These are phyloP conservation scores for Diploscapter pachys DNA, from an alignment of 1,140 invertebrate species.

Conservation along the genomic window DNA sequence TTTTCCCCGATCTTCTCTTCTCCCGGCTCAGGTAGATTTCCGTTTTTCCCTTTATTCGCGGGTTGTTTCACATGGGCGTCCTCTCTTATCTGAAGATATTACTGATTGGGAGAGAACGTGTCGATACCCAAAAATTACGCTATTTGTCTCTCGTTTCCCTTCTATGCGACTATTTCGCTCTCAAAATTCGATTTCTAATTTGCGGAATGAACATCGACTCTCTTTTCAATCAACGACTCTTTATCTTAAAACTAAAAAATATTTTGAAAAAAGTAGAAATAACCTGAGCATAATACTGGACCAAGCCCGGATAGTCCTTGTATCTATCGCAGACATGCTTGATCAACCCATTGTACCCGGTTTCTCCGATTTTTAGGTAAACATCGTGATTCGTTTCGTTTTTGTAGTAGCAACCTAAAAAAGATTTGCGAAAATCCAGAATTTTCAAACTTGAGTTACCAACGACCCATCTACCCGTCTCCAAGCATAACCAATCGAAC, in stretches of 20 bases:
- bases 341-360: constrained; percentile 53
- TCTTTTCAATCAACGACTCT: constrained; percentile 1
- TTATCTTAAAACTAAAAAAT: constrained; percentile 3
- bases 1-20: constrained; percentile 4
- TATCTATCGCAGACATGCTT: constrained; percentile 55
- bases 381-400: constrained; percentile 55
- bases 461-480: constrained; percentile 55
- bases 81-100: constrained; percentile 43
- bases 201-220: background rate
- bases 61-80: constrained; percentile 52
- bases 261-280: constrained; percentile 6
- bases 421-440: background rate
- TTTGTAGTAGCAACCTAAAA: constrained; percentile 55
- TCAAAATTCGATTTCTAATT: background rate
- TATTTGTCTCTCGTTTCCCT: background rate
- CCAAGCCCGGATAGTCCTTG: constrained; percentile 51
- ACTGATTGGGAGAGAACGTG: constrained; percentile 10
- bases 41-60: constrained; percentile 54
- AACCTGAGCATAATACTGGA: constrained; percentile 56
- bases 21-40: constrained; percentile 49
- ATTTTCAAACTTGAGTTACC: constrained; percentile 32
- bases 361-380: constrained; percentile 45
- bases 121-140: background rate
- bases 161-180: background rate
- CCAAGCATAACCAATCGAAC: constrained; percentile 56